Base-by-base conservation (phyloP, 2,113 vertebrate genomes). In the Calidris pygmaea region DNA sequence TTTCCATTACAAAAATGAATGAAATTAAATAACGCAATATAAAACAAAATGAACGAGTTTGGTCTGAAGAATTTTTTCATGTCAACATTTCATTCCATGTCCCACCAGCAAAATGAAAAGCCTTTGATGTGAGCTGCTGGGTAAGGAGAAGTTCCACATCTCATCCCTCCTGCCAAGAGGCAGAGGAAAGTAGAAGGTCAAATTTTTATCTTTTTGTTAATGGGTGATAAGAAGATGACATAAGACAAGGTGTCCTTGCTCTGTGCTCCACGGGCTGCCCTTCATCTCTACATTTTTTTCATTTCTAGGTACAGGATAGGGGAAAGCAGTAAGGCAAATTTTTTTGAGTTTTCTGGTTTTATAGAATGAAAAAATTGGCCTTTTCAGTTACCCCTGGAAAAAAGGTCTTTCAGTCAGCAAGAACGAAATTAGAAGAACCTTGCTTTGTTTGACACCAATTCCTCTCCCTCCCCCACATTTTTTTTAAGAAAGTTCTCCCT, bases 391-490 rank as follows among this genome's bases (percentile, higher is more conserved):
- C 8, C 62, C 2, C 1, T 8, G 41, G 24, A 60, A 9, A 59
- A 88, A 85, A 86, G 34, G 2, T 2, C 17, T 53, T 75, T 29
- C 16, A 59, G 39, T 1, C 9, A 65, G 8, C 5, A 92, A 85
- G 82, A 78, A 35, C 9, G 2, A 66, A 84, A 41, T 29, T 26
- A 83, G 34, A 56, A 56, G 17, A 62, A 37, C 14, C 1, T 79
- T 67, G 8, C 3, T 72, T 67, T 74, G 7, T 77, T 75, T 41
- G 30, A 15, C 4, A 47, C 0, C 3, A 52, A n/a, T 32, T 32
- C 7, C 19, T 1, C 7, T 2, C 10, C 1, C 6, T 2, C 13
- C 5, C 3, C 3, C 3, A 21, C 20, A n/a, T n/a, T 8, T 13
- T 13, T 53, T 14, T 30, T 21, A 60, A 41, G 12, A 14, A 65